These are phyloP conservation scores for Pollachius pollachius DNA, from an alignment of 2,113 vertebrate species.

Conservation along the genomic window DNA sequence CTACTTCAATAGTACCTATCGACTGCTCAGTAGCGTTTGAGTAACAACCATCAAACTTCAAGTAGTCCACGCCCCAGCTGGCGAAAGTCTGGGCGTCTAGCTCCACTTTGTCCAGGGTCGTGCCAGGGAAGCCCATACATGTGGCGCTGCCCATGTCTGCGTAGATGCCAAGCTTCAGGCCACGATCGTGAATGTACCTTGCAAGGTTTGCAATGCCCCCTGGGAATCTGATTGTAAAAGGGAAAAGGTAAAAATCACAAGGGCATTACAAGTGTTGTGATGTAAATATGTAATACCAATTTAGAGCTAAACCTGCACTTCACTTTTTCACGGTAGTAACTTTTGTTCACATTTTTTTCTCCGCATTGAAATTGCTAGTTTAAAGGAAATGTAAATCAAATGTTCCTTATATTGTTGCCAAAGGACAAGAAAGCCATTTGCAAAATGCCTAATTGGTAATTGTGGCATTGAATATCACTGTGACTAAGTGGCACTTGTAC, in stretches of 20 bases:
- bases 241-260: background rate
- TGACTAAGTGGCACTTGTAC: too few species aligned
- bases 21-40: conserved; percentile 69
- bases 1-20: conserved; percentile 59
- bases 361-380: too few species aligned
- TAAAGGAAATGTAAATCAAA: too few species aligned
- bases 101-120: conserved; percentile 73
- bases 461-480: too few species aligned
- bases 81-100: conserved; percentile 86
- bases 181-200: conserved; percentile 80
- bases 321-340: too few species aligned
- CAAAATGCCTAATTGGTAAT: too few species aligned
- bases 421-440: too few species aligned
- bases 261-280: too few species aligned
- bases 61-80: conserved; percentile 84
- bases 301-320: too few species aligned
- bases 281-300: too few species aligned
- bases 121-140: conserved; percentile 84
- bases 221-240: conserved; percentile 71
- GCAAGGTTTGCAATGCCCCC: conserved; percentile 80
- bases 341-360: too few species aligned
- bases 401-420: too few species aligned
- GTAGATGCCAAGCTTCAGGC: conserved; percentile 87
- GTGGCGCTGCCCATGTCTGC: conserved; percentile 79
- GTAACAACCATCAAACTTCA: conserved; percentile 87